Base-by-base conservation (phyloP, 1,140 invertebrate species). In the Saccostrea glomerata region DNA sequence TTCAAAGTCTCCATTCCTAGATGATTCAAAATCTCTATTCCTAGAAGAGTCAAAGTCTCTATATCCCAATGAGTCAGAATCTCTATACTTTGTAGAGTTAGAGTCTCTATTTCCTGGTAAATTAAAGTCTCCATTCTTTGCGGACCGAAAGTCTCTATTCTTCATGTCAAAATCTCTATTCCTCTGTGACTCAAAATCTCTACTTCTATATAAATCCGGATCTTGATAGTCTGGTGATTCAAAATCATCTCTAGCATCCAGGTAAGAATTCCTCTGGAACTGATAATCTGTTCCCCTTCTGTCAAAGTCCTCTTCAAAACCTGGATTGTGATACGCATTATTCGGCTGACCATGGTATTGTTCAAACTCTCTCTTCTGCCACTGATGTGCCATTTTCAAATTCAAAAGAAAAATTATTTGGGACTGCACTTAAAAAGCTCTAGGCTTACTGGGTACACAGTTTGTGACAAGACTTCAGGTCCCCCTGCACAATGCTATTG, bases 401-500 rank as follows among this genome's bases (percentile, higher is more conserved):
- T 30, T 15, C 12, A 77, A 5, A 30, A 77, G 36, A 73, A 77
- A 25, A 77, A 9, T 36, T 2, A 77, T 77, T 36, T 36, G 30
- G 70, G 70, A 77, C 70, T 30, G 25, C 30, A 30, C 70, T 77
- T 77, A 25, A 40, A 25, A 30, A 77, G 13, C 23, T 77, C 25
- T 77, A 77, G 25, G 70, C 25, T 77, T 0, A 77, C 7, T 13
- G 25, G 70, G 70, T 77, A 77, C 70, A 77, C 70, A 77, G 58
- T 77, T 77, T 77, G 23, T 73, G 66, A 25, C 60, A 30, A 9
- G 70, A 7, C 70, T 11, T 36, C 7, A 60, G 36, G 25, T 77
- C 70, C 70, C 70, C 70, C 23, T 77, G 70, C 70, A 77, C 70
- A 77, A 77, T 77, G 70, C 23, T 77, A 25, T 30, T 36, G 70